A percentile compares a stretch with the other conserved stretches of the same genome.
These are phyloP conservation scores for Drosophila takahashii DNA, from an alignment of 1,140 invertebrate genomes.

Conservation along the genomic window DNA sequence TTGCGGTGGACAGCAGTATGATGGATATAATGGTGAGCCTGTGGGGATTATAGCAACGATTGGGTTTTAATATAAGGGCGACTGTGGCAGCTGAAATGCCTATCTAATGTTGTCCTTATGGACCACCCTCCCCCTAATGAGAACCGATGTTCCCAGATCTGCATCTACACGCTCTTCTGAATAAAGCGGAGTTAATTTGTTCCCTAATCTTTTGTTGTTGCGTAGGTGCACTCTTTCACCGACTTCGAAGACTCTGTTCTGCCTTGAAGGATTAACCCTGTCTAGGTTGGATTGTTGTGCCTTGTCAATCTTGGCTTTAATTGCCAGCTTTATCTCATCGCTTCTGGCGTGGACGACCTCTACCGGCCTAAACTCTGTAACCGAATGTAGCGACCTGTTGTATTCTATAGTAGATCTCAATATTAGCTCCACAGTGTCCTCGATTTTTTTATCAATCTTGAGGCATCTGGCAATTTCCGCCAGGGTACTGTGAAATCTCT, in stretches of 20 bases:
- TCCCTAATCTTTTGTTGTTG: constrained; percentile 1
- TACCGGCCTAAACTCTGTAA: background rate
- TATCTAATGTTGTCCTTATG: background rate
- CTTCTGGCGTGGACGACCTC: background rate
- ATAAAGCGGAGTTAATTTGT: constrained; percentile 2
- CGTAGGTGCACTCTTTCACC: constrained; percentile 1
- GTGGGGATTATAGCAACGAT: background rate
- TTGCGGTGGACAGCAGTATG: background rate
- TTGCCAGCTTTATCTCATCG: background rate
- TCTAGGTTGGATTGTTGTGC: constrained; percentile 2
- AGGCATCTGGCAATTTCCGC: no score
- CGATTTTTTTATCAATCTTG: background rate
- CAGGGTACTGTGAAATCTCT: no score
- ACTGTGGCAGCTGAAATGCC: background rate
- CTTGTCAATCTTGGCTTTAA: background rate
- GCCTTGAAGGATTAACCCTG: constrained; percentile 2
- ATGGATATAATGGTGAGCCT: background rate
- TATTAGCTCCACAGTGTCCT: constrained; percentile 2
- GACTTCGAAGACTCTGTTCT: constrained; percentile 11
- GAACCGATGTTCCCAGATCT: background rate
- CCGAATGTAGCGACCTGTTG: constrained; percentile 3
- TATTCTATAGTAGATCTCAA: background rate
- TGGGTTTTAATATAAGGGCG: background rate
- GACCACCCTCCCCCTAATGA: constrained; percentile 3
- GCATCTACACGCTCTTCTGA: no score